A percentile compares a stretch with the other conserved stretches of the same genome.
Conservation (phyloP, 2,888 invertebrate genomes). For the Ophion ellenae region DNA sequence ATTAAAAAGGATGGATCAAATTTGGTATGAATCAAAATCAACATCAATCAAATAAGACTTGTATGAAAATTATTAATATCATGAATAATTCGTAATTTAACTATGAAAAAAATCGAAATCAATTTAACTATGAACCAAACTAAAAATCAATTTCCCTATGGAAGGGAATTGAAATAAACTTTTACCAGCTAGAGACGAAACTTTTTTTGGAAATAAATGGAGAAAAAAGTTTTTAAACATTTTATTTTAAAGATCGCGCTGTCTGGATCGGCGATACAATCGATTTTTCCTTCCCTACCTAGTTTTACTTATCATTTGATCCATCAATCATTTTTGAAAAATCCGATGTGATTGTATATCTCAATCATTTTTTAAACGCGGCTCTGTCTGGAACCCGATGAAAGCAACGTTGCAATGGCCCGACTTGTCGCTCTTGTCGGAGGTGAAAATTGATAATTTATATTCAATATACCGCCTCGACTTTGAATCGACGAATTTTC, state of each 20-base stretch:
- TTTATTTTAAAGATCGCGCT: not conserved
- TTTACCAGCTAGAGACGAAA: too few relatives aligned
- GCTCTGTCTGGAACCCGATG: not conserved
- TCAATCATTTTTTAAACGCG: not conserved
- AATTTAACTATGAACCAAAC: too few relatives aligned
- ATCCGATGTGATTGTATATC: not conserved
- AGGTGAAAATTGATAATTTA: constrained; percentile 52
- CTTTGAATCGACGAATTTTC: constrained; percentile 36
- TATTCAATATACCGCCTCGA: constrained; percentile 30
- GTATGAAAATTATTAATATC: too few relatives aligned
- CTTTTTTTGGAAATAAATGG: too few relatives aligned
- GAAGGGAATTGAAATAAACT: too few relatives aligned
- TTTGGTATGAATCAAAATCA: too few relatives aligned
- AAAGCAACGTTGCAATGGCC: constrained; percentile 8
- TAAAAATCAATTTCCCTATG: too few relatives aligned
- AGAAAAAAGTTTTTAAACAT: too few relatives aligned
- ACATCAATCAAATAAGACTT: too few relatives aligned
- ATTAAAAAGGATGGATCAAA: too few relatives aligned
- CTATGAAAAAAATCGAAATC: too few relatives aligned
- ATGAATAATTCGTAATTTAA: too few relatives aligned
- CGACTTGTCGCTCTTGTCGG: constrained; percentile 35
- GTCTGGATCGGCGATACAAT: not conserved
- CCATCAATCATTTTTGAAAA: not conserved
- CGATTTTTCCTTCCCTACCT: not conserved
- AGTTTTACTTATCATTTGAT: not conserved